phyloP scores from a whole-genome alignment of 2,888 invertebrate genomes.

The Tribolium freemani region DNA sequence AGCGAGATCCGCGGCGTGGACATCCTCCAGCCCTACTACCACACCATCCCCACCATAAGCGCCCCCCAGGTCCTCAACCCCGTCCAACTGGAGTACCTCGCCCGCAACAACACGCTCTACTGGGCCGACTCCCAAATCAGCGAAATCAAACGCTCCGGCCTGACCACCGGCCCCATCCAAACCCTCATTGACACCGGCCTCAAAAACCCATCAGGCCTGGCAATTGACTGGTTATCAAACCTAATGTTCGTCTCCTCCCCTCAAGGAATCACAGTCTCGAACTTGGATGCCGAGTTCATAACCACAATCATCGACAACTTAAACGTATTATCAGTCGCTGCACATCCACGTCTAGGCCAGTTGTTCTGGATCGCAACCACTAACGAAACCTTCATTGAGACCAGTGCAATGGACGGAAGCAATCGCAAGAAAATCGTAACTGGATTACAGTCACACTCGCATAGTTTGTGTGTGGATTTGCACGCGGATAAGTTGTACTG shows the following conservation, averaged over 20 bases:
- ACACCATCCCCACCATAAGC: slow-evolving; percentile 86
- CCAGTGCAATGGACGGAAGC: slow-evolving; percentile 78
- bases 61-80: slow-evolving; percentile 80
- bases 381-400: slow-evolving; percentile 68
- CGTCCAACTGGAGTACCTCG: slow-evolving; percentile 78
- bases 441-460: slow-evolving; percentile 60
- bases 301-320: slow-evolving; percentile 66
- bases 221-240: slow-evolving; percentile 86
- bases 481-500: slow-evolving; percentile 76
- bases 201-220: slow-evolving; percentile 78
- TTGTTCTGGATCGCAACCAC: slow-evolving; percentile 70
- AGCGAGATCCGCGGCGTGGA: slow-evolving; percentile 89
- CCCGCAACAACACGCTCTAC: slow-evolving; percentile 77
- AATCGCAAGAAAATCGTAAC: slow-evolving; percentile 62
- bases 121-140: slow-evolving; percentile 84
- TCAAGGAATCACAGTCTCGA: slow-evolving; percentile 77
- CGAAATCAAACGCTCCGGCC: slow-evolving; percentile 79
- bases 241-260: slow-evolving; percentile 80
- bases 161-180: slow-evolving; percentile 78
- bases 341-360: slow-evolving; percentile 76
- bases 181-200: slow-evolving; percentile 82
- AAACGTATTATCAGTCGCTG: slow-evolving; percentile 77
- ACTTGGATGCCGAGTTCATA: slow-evolving; percentile 80
- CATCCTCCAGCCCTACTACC: slow-evolving; percentile 80
- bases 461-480: slow-evolving; percentile 60